phyloP scores from a whole-genome alignment of 2,888 invertebrate genomes.

The Nudaria mundana region DNA sequence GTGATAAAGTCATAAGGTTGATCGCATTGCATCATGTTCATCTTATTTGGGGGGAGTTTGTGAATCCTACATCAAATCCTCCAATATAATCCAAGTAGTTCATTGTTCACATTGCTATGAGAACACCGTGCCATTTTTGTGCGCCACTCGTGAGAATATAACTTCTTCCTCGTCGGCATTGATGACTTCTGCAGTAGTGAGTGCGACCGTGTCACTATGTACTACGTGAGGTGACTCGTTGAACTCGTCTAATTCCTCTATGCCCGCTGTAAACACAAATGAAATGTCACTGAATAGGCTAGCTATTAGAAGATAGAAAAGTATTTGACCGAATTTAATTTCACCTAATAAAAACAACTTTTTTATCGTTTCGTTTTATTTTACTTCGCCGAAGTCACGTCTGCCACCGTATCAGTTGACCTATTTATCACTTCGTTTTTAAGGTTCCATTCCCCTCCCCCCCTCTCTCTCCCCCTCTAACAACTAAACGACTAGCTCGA shows the following conservation, averaged over 20 bases:
- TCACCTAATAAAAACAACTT: too few relatives aligned
- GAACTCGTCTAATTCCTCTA: slow-evolving; percentile 94
- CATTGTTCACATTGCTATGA: slow-evolving; percentile 58
- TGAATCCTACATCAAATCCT: neutral
- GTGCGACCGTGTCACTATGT: slow-evolving; percentile 70
- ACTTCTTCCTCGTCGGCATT: slow-evolving; percentile 76
- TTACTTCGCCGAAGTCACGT: too few relatives aligned
- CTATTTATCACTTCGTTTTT: too few relatives aligned
- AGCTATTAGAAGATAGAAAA: neutral
- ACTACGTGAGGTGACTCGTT: slow-evolving; percentile 95
- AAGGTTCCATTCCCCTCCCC: too few relatives aligned
- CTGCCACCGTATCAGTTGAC: too few relatives aligned
- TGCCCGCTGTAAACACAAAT: slow-evolving; percentile 70
- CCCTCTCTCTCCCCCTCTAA: too few relatives aligned
- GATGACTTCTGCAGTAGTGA: slow-evolving; percentile 58
- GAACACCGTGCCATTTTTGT: slow-evolving; percentile 58
- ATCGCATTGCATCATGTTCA: slow-evolving; percentile 33
- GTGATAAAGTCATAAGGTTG: slow-evolving; percentile 6
- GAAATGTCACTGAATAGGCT: too few relatives aligned
- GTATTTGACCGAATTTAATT: too few relatives aligned
- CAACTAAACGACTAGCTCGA: too few relatives aligned
- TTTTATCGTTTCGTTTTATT: too few relatives aligned
- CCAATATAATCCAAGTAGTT: neutral
- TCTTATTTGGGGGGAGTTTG: slow-evolving; percentile 10
- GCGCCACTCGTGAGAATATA: slow-evolving; percentile 61